Percentiles rank a stretch among this genome's conserved stretches.
Conservation (phyloP, 30 jellyfish, hydroid and myxozoan species). For the Mastigias papua region DNA sequence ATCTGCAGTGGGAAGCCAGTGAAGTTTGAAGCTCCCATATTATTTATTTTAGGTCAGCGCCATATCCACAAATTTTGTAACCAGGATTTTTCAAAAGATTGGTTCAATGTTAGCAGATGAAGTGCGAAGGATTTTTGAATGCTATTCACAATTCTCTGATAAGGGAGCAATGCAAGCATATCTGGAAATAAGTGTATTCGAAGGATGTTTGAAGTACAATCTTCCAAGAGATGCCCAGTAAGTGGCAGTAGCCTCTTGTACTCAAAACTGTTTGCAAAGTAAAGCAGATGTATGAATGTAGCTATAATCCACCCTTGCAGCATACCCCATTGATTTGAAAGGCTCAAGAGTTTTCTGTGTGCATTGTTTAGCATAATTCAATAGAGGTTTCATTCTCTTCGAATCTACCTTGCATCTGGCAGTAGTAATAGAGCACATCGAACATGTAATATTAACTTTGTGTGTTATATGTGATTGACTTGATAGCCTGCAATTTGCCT, state of each 20-base stretch:
- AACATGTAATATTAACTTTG: too few species aligned
- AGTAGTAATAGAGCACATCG: too few species aligned
- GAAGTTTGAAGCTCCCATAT: background rate
- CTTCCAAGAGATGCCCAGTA: slow-evolving; percentile 76
- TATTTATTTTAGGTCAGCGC: slow-evolving; percentile 74
- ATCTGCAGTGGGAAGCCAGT: background rate
- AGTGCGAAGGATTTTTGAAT: slow-evolving; percentile 76
- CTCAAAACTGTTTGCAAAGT: too few species aligned
- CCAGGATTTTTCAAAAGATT: slow-evolving; percentile 66
- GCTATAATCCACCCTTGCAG: too few species aligned
- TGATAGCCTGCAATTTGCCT: too few species aligned
- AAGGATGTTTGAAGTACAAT: slow-evolving; percentile 56
- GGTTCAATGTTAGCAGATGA: slow-evolving; percentile 84
- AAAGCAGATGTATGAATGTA: too few species aligned
- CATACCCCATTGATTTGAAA: too few species aligned
- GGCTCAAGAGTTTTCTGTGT: too few species aligned
- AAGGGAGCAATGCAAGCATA: slow-evolving; percentile 87
- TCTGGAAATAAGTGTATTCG: slow-evolving; percentile 78
- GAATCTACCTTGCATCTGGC: too few species aligned
- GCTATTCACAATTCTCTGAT: slow-evolving; percentile 74
- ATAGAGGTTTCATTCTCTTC: too few species aligned
- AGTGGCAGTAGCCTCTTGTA: background rate
- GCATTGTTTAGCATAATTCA: too few species aligned
- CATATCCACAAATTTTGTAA: slow-evolving; percentile 69
- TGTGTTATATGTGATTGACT: too few species aligned